Evolutionary conservation across 2,113 vertebrate genomes (phyloP), one percentile per base, ranked within the genome.

Genomic region (Cebidichthys violaceus): DNA sequence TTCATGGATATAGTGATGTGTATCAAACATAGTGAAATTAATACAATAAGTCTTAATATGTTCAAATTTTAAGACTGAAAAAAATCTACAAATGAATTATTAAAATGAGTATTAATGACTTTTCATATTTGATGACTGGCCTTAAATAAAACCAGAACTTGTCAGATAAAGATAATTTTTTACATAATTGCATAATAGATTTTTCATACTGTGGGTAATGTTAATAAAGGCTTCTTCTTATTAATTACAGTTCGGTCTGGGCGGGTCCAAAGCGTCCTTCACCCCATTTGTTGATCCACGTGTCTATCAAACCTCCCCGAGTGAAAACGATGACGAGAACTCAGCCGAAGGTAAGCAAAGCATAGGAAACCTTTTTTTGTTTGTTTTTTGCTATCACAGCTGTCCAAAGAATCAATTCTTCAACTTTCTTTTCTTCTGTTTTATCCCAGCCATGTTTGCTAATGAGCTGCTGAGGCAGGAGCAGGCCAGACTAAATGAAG

Each of bases 401-500:
- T 41, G 31, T 24, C 4, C 62, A 52, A 57, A 9, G 18, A 18
- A 9, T n/a, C 27, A 45, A 37, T 52, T 70, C 33, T 2, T 2
- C 17, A 4, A 52, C 27, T 52, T 9, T 7, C 9, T 55, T 11
- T 77, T 62, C 15, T 59, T 3, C 70, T 27, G 5, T 50, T 22
- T 1, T 54, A 20, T 18, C 17, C 27, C 84, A 96, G 98, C 96
- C 89, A 94, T 98, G 90, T 98, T 99, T 93, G 96, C 96, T 87
- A 97, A 95, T 1, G 98, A 99, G 93, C 95, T 99, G 90, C 94
- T 99, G 85, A 96, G 96, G 90, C 98, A 99, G 96, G 98, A 99
- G 89, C 96, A 99, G 93, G 97, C 97, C 90, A 96, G 98, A 89
- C 95, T 99, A 72, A 99, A 97, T 2, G 98, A 99, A 93, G 97